Base-by-base conservation (phyloP, 2,797 vertebrate genomes). In the Sciurus carolinensis region DNA sequence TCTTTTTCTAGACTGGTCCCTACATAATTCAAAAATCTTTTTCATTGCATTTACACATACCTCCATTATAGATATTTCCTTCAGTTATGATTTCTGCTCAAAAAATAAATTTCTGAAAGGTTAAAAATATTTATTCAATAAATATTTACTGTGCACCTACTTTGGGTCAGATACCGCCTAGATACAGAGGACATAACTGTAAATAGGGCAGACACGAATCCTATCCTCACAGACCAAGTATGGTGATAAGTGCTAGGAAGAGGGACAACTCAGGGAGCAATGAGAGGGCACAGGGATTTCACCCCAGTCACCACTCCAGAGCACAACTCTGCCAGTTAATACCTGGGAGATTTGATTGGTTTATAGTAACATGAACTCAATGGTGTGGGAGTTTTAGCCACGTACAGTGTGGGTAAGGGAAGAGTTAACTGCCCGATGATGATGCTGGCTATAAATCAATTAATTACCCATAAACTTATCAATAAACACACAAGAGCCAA, bases 21-120 rank as follows among this genome's bases (percentile, higher is more conserved):
- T 62, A 83, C 1, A 30, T 4, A 82, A 90, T 36, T 80, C 28
- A 28, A 67, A 92, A 57, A 39, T 52, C 24, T 36, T 81, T 69
- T 84, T 76, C 17, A 87, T 77, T 64, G 71, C 24, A 52, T 85
- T 80, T 94, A 54, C 39, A 76, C 24, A 57, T 44, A 59, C 7
- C 90, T 82, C n/a, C 36, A 47, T 66, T 44, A 59, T 66, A 83
- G 8, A 66, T 90, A 47, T 50, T 71, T 90, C 50, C 30, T 50
- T 62, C 47, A 20, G 26, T 15, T 85, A n/a, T 50, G 22, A 33
- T 73, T 96, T 94, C 47, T 72, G 11, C 47, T 76, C 36, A 76
- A 33, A 66, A 92, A 96, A 92, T 28, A 90, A n/a, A 72, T 72
- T 84, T 71, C 28, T 85, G 12, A 82, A 94, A 36, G 33, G 2